Evolutionary conservation across 2,113 vertebrate species (phyloP).

Genomic region (Electrona antarctica): DNA sequence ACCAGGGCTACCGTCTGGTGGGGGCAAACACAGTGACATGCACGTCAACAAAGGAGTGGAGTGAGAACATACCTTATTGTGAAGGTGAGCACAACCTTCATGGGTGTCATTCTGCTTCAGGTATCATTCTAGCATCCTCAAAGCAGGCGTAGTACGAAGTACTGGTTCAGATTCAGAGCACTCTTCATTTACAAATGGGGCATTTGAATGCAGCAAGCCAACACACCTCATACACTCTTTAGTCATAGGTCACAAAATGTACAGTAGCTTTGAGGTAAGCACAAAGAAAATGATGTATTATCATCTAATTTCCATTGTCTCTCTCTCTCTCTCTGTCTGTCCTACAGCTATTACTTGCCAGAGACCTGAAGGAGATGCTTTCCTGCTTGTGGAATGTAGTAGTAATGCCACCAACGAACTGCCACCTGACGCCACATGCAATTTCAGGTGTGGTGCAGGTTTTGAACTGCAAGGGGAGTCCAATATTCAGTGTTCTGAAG

Average conservation of each 20-base stretch:
- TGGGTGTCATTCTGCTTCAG: too few species aligned
- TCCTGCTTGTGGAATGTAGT: slow-evolving; percentile 54
- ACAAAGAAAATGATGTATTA: background rate
- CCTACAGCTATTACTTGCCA: slow-evolving; percentile 58
- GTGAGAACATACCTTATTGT: slow-evolving; percentile 71
- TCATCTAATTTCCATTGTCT: too few species aligned
- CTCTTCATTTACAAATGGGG: too few species aligned
- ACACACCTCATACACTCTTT: too few species aligned
- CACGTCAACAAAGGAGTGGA: slow-evolving; percentile 76
- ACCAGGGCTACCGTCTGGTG: slow-evolving; percentile 65
- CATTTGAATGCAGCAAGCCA: too few species aligned
- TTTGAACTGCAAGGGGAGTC: slow-evolving; percentile 57
- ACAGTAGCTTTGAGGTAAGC: background rate
- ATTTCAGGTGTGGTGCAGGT: slow-evolving; percentile 60
- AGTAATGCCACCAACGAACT: slow-evolving; percentile 28
- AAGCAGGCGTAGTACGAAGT: background rate
- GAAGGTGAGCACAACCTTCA: slow-evolving; percentile 67
- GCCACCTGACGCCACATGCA: slow-evolving; percentile 46
- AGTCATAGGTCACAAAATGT: too few species aligned
- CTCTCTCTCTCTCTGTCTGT: background rate
- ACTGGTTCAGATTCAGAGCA: background rate
- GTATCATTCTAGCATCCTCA: background rate
- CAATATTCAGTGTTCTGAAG: slow-evolving; percentile 40
- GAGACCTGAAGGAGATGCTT: slow-evolving; percentile 35
- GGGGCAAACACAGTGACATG: slow-evolving; percentile 70